Percentiles rank a stretch among this genome's conserved stretches.
Evolutionary conservation across 2,888 invertebrate species (phyloP).

Genomic region (Sarcophaga variegata): DNA sequence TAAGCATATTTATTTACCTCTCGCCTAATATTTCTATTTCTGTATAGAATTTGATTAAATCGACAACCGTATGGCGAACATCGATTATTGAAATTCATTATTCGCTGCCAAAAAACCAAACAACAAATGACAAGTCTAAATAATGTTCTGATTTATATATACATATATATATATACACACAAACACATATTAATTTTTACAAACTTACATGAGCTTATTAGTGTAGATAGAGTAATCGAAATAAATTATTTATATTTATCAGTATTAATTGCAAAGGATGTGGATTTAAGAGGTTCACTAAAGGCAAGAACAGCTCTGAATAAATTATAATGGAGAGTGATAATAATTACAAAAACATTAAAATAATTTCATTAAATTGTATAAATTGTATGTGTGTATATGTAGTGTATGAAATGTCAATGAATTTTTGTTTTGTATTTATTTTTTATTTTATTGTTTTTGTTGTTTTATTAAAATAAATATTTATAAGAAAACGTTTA

Average conservation of each 20-base stretch:
- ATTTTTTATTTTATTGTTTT: not conserved
- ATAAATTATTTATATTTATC: not conserved
- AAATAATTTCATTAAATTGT: slow-evolving; percentile 14
- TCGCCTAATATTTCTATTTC: slow-evolving; percentile 21
- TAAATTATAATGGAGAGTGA: slow-evolving; percentile 29
- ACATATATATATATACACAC: not conserved
- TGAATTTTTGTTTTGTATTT: not conserved
- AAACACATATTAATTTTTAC: not conserved
- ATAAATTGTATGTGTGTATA: not conserved
- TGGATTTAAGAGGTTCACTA: not conserved
- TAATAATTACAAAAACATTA: slow-evolving; percentile 46
- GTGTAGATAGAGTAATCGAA: not conserved
- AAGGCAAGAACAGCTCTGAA: not conserved
- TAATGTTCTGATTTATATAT: not conserved
- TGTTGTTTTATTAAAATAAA: slow-evolving; percentile 14
- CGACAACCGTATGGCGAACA: slow-evolving; percentile 14
- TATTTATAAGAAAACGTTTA: slow-evolving; percentile 3
- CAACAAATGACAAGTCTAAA: slow-evolving; percentile 10
- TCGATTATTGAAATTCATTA: slow-evolving; percentile 43
- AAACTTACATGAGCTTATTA: not conserved
- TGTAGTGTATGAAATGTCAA: not conserved
- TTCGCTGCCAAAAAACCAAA: slow-evolving; percentile 33
- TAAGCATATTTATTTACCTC: not conserved
- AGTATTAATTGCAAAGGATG: not conserved
- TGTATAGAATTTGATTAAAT: slow-evolving; percentile 44